These are phyloP conservation scores for Lampropteryx suffumata DNA, from an alignment of 2,888 invertebrate species.

Conservation along the genomic window DNA sequence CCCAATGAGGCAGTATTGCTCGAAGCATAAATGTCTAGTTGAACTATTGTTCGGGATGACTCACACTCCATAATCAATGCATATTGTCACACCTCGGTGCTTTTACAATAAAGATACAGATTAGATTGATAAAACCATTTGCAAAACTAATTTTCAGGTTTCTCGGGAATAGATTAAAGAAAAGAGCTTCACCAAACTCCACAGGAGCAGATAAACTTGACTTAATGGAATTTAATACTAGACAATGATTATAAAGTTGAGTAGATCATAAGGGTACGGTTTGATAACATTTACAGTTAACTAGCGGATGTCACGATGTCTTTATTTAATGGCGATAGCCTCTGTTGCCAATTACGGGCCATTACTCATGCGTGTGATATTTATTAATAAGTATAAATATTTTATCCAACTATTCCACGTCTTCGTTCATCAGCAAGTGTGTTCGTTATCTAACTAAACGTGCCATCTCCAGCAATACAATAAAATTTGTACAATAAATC, in stretches of 20 bases:
- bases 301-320: constrained; percentile 75
- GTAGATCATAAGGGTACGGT: constrained; percentile 31
- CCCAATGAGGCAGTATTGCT: constrained; percentile 61
- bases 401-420: constrained; percentile 13
- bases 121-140: constrained; percentile 20
- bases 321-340: constrained; percentile 71
- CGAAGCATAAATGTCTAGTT: constrained; percentile 56
- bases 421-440: constrained; percentile 12
- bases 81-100: constrained; percentile 46
- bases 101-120: constrained; percentile 18
- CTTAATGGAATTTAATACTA: not conserved
- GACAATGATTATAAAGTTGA: constrained; percentile 8
- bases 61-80: constrained; percentile 58
- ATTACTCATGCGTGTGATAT: constrained; percentile 73
- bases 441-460: constrained; percentile 11
- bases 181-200: constrained; percentile 1
- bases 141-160: constrained; percentile 13
- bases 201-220: not conserved
- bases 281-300: constrained; percentile 64
- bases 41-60: constrained; percentile 56
- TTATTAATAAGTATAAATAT: constrained; percentile 57
- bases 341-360: constrained; percentile 73
- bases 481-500: too few relatives aligned
- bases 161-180: constrained; percentile 5
- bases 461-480: not conserved